Evolutionary conservation across 1,140 invertebrate species (phyloP), one percentile per base, ranked within the genome.

Genomic region (Sitobion miscanthi): DNA sequence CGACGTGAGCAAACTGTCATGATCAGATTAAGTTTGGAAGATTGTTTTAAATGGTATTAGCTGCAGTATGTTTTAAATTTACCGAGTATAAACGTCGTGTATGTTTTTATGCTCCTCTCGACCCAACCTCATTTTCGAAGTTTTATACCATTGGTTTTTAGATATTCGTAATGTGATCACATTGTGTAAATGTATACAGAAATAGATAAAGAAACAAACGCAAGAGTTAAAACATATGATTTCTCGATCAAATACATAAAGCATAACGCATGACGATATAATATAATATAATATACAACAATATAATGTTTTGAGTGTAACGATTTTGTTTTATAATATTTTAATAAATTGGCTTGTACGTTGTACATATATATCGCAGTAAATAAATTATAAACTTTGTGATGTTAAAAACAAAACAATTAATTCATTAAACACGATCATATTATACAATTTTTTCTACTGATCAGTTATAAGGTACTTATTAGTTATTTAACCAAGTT

Each of bases 11-110:
- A 42, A 42, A 42, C 38, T 86, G 23, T 45, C 83, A 42, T 25
- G 83, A 86, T 86, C 83, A 45, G 38, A 86, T 86, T 86, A 86
- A 23, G 83, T 86, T 45, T 25, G 23, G 83, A 86, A 42, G 42
- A 86, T 86, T 45, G 83, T 86, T 86, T 86, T 86, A 42, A 86
- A 86, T 30, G 9, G 21, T 86, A 25, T 86, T 23, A 77, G 62
- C 30, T 45, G 21, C 82, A 83, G 77, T 83, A 35, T 38, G 35
- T 83, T 83, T 42, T 83, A 7, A 83, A 83, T 83, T 83, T 83
- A 0, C 21, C 20, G 21, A 83, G 82, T 83, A 83, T 83, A 83
- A 23, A 42, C 21, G 23, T 83, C 17, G 17, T 23, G 35, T 47
- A 47, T 83, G 42, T 42, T 21, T 42, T 8, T 83, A 42, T 21